These are phyloP conservation scores for Brachionichthys hirsutus DNA, from an alignment of 2,113 vertebrate genomes.

Conservation along the genomic window DNA sequence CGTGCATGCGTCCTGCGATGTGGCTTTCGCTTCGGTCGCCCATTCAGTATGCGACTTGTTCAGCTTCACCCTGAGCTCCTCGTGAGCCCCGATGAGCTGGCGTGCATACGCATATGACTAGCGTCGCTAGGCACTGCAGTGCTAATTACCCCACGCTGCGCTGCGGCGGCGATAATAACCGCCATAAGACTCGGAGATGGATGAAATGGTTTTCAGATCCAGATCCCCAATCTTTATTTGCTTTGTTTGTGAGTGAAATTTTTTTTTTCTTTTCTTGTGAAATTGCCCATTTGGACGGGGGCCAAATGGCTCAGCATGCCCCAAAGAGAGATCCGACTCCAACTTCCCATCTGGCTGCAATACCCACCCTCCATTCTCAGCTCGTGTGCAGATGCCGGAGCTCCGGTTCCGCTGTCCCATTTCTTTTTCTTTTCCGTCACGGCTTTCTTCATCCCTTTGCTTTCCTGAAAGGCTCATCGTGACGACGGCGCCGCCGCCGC, in stretches of 20 bases:
- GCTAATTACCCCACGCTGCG: constrained; percentile 60
- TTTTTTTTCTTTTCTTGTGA: constrained; percentile 14
- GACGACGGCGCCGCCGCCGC: constrained; percentile 1
- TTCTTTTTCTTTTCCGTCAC: constrained; percentile 2
- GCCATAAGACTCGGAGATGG: constrained; percentile 4
- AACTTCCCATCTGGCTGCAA: constrained; percentile 61
- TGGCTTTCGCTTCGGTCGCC: too few species aligned
- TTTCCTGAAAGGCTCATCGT: constrained; percentile 46
- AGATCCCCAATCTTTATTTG: constrained; percentile 5
- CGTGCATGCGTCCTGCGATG: not conserved
- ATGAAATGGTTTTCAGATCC: constrained; percentile 30
- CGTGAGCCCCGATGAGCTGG: constrained; percentile 4
- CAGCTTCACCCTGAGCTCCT: constrained; percentile 17
- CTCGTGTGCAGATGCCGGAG: constrained; percentile 41
- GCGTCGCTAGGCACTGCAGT: constrained; percentile 13
- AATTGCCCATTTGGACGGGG: constrained; percentile 57
- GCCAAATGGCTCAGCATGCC: constrained; percentile 55
- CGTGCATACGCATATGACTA: constrained; percentile 3
- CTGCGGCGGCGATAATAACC: constrained; percentile 31
- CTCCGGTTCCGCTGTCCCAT: not conserved
- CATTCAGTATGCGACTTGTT: constrained; percentile 32
- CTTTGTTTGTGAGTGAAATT: constrained; percentile 37
- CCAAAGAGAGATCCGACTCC: constrained; percentile 51
- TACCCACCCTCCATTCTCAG: constrained; percentile 2
- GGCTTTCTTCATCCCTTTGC: constrained; percentile 32